phyloP scores from a whole-genome alignment of 2,888 invertebrate species.

The Lycaena phlaeas region DNA sequence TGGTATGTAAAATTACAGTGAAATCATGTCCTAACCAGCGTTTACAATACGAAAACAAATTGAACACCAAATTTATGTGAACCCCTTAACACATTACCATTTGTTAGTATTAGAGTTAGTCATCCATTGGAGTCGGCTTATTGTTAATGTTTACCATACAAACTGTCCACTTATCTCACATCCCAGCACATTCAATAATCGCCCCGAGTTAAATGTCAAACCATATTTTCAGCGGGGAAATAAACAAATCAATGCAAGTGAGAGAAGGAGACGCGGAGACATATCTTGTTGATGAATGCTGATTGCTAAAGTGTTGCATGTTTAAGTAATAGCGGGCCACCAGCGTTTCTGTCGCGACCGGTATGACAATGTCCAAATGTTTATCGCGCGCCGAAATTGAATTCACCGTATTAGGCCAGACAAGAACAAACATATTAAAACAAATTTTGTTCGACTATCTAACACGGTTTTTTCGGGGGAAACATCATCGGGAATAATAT shows the following conservation, averaged over 20 bases:
- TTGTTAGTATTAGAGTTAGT: conserved; percentile 26
- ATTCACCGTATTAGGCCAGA: no score
- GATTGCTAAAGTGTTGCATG: conserved; percentile 69
- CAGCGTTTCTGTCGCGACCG: conserved; percentile 61
- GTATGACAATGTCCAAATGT: conserved; percentile 66
- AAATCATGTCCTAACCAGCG: conserved; percentile 1
- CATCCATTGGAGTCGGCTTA: conserved; percentile 30
- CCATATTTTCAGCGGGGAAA: conserved; percentile 48
- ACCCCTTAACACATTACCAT: conserved; percentile 20
- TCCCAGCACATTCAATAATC: conserved; percentile 28
- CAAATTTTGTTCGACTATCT: no score
- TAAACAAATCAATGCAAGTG: conserved; percentile 55
- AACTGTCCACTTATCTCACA: conserved; percentile 37
- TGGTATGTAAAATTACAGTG: neutral
- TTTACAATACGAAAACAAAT: conserved; percentile 18
- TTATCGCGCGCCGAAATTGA: no score
- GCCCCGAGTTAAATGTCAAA: conserved; percentile 34
- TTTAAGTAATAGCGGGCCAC: conserved; percentile 66
- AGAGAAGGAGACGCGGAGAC: conserved; percentile 49
- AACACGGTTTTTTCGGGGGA: no score
- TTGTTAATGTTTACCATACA: conserved; percentile 33
- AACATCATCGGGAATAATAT: no score
- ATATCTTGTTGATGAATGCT: conserved; percentile 68
- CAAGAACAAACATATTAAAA: conserved; percentile 8
- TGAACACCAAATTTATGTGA: conserved; percentile 20